Conservation (phyloP, 2,113 vertebrate species). For the Merops nubicus region DNA sequence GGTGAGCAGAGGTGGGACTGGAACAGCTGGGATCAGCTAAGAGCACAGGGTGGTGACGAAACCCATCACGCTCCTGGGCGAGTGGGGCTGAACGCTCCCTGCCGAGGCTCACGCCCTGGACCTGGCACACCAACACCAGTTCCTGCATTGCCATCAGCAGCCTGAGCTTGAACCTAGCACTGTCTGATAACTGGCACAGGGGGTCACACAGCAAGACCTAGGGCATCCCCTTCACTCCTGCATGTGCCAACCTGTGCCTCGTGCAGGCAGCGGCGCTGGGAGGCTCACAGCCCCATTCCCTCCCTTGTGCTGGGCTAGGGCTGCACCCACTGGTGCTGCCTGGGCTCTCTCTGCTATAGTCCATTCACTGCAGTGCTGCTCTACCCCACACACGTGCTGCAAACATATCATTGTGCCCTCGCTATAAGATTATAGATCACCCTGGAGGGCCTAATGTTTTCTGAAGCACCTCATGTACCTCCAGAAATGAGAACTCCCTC, state of each 20-base stretch:
- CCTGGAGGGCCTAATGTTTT: not conserved
- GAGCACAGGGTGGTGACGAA: not conserved
- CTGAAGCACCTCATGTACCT: not conserved
- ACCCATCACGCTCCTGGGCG: not conserved
- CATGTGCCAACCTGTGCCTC: fast-evolving
- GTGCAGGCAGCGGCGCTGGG: too few relatives aligned
- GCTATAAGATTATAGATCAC: not conserved
- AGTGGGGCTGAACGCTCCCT: fast-evolving
- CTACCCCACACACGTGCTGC: fast-evolving
- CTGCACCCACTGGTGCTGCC: too few relatives aligned
- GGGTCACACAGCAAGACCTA: fast-evolving
- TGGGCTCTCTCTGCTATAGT: too few relatives aligned
- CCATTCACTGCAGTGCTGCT: fast-evolving
- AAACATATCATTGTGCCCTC: not conserved
- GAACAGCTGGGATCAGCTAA: not conserved
- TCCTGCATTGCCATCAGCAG: not conserved
- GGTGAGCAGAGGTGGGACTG: not conserved
- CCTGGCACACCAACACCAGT: fast-evolving
- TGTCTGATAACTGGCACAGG: fast-evolving
- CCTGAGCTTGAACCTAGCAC: not conserved
- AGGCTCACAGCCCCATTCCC: too few relatives aligned
- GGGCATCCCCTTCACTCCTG: not conserved
- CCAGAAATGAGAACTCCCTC: slow-evolving; percentile 10
- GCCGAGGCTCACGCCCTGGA: fast-evolving
- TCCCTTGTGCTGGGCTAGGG: too few relatives aligned